phyloP scores from a whole-genome alignment of 1,140 invertebrate genomes.

The Zaprionus capensis region DNA sequence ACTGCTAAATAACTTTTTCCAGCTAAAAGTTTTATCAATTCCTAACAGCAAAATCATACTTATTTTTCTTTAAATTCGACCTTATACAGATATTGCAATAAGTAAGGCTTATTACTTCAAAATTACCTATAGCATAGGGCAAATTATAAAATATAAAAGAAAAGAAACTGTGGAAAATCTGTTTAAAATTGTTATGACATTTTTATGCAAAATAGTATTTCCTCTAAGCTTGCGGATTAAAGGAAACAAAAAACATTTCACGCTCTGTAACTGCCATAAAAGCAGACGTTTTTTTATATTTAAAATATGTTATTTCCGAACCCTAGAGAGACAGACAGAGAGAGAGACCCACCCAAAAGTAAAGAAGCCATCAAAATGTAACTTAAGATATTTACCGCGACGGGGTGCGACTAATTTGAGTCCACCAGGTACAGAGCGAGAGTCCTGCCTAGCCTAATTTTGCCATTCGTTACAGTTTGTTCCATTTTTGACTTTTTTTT shows the following conservation, averaged over 20 bases:
- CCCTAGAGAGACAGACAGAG: conserved; percentile 51
- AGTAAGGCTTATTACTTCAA: conserved; percentile 45
- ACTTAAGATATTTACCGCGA: conserved; percentile 64
- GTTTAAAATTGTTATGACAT: conserved; percentile 78
- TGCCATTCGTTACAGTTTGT: conserved; percentile 70
- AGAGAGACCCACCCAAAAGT: conserved; percentile 45
- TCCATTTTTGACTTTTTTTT: conserved; percentile 1
- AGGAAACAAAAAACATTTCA: conserved; percentile 39
- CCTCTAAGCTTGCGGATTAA: conserved; percentile 28
- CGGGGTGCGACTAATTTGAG: conserved; percentile 72
- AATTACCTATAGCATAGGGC: conserved; percentile 13
- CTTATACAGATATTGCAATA: neutral
- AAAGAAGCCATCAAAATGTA: conserved; percentile 82
- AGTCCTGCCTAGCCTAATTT: conserved; percentile 47
- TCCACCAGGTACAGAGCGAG: conserved; percentile 41
- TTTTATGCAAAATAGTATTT: conserved; percentile 75
- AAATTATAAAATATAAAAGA: too few relatives aligned
- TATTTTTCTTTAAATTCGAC: neutral
- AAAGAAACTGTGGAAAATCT: conserved; percentile 67
- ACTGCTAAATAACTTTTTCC: neutral
- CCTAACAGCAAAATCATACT: neutral
- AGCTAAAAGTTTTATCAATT: neutral
- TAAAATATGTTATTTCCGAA: conserved; percentile 65
- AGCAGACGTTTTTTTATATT: conserved; percentile 59
- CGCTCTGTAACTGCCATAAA: conserved; percentile 59